A percentile compares a stretch with the other conserved stretches of the same genome.
phyloP scores from a whole-genome alignment of 2,888 invertebrate species.

The Chrysina gloriosa region DNA sequence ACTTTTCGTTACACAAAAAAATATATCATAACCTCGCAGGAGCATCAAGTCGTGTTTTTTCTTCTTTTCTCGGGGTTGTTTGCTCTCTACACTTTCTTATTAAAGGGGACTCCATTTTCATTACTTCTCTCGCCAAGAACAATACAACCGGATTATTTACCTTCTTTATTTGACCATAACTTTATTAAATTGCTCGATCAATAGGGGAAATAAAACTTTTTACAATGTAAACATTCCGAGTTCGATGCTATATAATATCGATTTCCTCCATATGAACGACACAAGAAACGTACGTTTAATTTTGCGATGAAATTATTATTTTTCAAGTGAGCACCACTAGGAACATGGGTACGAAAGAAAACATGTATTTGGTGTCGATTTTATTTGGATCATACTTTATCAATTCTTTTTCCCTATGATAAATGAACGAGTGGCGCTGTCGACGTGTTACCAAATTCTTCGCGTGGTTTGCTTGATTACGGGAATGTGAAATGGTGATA shows the following conservation, averaged over 20 bases:
- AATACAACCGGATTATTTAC: not conserved
- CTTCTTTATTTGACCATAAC: constrained; percentile 1
- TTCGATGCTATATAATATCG: not conserved
- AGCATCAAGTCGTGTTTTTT: too few species aligned
- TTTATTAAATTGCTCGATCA: constrained; percentile 16
- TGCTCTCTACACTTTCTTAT: not conserved
- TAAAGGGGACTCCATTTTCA: not conserved
- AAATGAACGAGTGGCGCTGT: too few species aligned
- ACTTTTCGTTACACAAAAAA: too few species aligned
- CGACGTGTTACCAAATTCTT: too few species aligned
- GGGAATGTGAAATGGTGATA: too few species aligned
- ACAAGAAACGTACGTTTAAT: not conserved
- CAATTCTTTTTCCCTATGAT: too few species aligned
- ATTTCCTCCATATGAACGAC: not conserved
- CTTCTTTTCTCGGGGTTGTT: too few species aligned
- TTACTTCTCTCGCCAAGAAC: not conserved
- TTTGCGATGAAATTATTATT: not conserved
- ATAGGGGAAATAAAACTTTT: constrained; percentile 3
- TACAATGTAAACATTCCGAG: constrained; percentile 11
- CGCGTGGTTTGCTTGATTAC: too few species aligned
- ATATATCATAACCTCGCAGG: too few species aligned
- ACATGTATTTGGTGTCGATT: not conserved
- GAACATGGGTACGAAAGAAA: not conserved
- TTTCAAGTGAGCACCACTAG: not conserved
- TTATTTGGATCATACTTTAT: too few species aligned